These are phyloP conservation scores for Saxidomus purpurata DNA, from an alignment of 1,140 invertebrate species.

Conservation along the genomic window DNA sequence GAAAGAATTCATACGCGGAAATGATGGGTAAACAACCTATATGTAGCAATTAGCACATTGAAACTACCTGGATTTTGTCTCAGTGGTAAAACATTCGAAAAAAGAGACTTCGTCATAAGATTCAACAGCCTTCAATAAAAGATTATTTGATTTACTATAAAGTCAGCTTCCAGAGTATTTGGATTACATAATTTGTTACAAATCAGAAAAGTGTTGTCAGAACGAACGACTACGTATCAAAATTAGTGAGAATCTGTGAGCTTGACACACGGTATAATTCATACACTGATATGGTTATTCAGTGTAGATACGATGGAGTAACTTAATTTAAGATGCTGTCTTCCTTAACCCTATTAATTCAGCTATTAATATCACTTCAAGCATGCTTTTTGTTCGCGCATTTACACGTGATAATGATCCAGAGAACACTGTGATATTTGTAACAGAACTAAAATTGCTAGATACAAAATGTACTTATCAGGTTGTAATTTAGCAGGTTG, in stretches of 20 bases:
- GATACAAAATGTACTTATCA: too few species aligned
- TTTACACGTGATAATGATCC: constrained; percentile 28
- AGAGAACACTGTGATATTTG: constrained; percentile 22
- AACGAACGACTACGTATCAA: neutral
- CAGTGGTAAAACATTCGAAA: too few species aligned
- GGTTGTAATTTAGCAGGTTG: too few species aligned
- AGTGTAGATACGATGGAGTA: neutral
- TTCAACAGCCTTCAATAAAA: neutral
- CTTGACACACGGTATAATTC: neutral
- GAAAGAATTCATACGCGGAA: too few species aligned
- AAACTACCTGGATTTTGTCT: neutral
- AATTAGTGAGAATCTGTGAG: constrained; percentile 26
- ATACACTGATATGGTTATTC: constrained; percentile 17
- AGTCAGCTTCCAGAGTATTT: neutral
- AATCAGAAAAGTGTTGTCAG: constrained; percentile 27
- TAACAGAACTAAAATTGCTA: neutral
- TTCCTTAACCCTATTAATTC: neutral
- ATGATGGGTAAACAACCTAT: neutral
- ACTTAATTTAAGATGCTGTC: constrained; percentile 21
- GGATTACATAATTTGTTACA: constrained; percentile 27
- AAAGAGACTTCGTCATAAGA: neutral
- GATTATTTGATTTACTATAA: constrained; percentile 36
- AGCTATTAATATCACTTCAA: neutral
- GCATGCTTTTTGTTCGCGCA: neutral
- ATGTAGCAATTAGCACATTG: constrained; percentile 21